Base-by-base conservation (phyloP, 2,797 vertebrate genomes). In the Mormyrops attenuatus region DNA sequence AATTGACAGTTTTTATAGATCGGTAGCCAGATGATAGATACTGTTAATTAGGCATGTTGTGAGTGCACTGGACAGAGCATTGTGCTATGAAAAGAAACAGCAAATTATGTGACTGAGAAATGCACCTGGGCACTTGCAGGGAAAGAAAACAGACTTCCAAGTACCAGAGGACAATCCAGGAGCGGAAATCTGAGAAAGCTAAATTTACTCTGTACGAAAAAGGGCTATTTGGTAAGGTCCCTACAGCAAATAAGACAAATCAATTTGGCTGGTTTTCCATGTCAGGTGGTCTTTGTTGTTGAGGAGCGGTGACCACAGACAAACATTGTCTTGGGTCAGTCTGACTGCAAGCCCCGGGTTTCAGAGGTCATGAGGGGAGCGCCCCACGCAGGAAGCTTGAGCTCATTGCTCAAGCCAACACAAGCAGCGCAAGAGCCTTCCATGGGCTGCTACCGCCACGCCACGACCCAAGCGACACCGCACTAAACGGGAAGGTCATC, bases 141-240 rank as follows among this genome's bases (percentile, higher is more conserved):
- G 13, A 80, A 80, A n/a, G 30, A 73, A 34, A 34, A 73, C 3
- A 13, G 30, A 77, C 38, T 80, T 80, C 38, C 38, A 80, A 47
- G 73, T 80, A 80, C 73, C 73, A 80, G 26, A 47, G 17, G 41
- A 50, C 11, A 13, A 87, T 41, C 60, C 63, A 63, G 44, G 15
- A 7, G 9, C 34, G 49, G 82, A 88, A 90, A 73, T 52, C 17
- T 84, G 69, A 60, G 50, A 41, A 80, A 44, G 73, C 73, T 80
- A 80, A 80, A 80, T 80, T 80, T 80, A 80, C 73, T 80, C 73
- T 47, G 41, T 47, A 80, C 38, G 11, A 80, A 80, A 80, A 80
- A 69, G 15, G 73, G 17, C 17, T 80, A 80, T 41, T 41, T 47
- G 41, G 73, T 44, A 47, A 44, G 73, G 44, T 80, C 20, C 38